Evolutionary conservation across 2,888 invertebrate genomes (phyloP), one percentile per base, ranked within the genome.

Genomic region (Drosophila nigritarsus): DNA sequence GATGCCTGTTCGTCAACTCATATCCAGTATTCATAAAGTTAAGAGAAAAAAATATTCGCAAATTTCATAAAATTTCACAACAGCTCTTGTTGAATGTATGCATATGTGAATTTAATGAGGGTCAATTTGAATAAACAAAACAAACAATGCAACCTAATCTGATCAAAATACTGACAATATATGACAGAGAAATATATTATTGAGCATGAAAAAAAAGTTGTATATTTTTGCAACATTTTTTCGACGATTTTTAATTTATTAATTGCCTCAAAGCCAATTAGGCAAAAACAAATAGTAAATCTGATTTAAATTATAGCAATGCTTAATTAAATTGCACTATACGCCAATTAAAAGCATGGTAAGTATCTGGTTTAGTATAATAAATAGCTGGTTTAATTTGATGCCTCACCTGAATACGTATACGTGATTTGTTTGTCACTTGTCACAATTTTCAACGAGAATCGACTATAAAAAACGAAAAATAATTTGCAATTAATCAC

Each of bases 371-470:
- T 29, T 48, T 18, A 4, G n/a, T 34, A 32, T 30, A 38, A 45
- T 36, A 30, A 53, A 51, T 24, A 8, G 20, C 20, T 45, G 45
- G 11, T 38, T n/a, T 45, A 11, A 8, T 1, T 24, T n/a, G 24
- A 15, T 18, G 29, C 1, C 76, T 65, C 71, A 75, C 80, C 77
- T 66, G 59, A 38, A 24, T 56, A 7, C 67, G 53, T 49, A 75
- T 51, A 42, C 58, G 42, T 24, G 42, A 61, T 60, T 30, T 70
- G 5, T 36, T 61, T 30, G 40, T 45, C 48, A 64, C 30, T 50
- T 74, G 29, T 40, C 20, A 51, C 58, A 24, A 15, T 45, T 20
- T 8, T 18, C 53, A 42, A 32, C 11, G 59, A 20, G 24, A 27
- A 36, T 42, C 24, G 55, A 74, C 64, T 80, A 65, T 42, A 49